Percentiles rank a stretch among this genome's conserved stretches.
These are phyloP conservation scores for Chrysaora quinquecirrha DNA, from an alignment of 30 jellyfish, hydroid and myxozoan genomes.

Conservation along the genomic window DNA sequence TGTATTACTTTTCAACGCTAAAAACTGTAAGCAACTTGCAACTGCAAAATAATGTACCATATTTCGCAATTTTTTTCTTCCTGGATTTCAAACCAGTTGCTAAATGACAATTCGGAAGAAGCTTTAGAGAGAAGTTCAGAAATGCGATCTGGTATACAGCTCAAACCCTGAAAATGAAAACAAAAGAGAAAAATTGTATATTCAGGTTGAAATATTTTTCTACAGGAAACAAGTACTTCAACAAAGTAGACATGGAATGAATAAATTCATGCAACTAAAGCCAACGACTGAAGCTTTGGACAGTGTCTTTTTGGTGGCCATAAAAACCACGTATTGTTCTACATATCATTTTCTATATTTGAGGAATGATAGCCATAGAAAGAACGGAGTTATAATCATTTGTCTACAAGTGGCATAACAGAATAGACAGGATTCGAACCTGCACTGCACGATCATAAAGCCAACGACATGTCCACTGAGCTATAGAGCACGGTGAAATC, in stretches of 20 bases:
- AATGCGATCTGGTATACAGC: background rate
- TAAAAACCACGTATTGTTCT: background rate
- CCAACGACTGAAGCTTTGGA: too few species aligned
- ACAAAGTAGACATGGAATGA: background rate
- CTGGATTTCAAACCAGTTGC: background rate
- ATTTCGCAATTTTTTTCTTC: background rate
- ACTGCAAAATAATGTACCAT: background rate
- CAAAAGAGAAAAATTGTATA: too few species aligned
- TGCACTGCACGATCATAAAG: too few species aligned
- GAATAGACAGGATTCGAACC: too few species aligned
- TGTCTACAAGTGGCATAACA: too few species aligned
- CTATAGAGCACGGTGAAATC: too few species aligned
- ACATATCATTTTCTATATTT: background rate
- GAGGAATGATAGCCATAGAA: too few species aligned
- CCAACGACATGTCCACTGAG: too few species aligned
- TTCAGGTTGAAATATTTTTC: background rate
- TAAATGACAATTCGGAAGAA: background rate
- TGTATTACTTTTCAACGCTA: background rate
- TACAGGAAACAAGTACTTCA: background rate
- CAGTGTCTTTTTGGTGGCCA: background rate
- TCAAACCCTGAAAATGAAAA: background rate
- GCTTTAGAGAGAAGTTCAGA: background rate
- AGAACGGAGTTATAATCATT: too few species aligned
- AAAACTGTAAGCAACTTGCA: background rate
- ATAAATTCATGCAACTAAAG: too few species aligned